Conservation (phyloP, 2,797 vertebrate genomes). For the Myotis findleyi region DNA sequence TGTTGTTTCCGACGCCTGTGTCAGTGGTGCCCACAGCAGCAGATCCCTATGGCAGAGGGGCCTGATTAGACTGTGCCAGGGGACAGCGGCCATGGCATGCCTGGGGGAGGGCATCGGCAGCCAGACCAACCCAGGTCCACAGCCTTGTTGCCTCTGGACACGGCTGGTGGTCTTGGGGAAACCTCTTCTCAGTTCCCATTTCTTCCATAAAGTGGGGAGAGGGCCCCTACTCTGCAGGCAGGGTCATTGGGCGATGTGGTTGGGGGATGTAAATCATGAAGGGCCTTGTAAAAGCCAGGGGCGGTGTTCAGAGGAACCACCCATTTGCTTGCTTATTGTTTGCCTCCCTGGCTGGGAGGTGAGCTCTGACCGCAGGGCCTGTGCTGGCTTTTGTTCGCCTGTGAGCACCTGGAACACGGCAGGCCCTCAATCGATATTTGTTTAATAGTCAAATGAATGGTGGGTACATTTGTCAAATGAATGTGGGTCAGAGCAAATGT, state of each 20-base stretch:
- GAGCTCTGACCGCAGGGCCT: not conserved
- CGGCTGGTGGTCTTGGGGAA: not conserved
- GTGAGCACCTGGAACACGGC: not conserved
- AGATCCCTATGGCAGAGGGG: not conserved
- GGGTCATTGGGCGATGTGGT: not conserved
- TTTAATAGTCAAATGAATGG: not conserved
- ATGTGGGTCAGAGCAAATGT: too few species aligned
- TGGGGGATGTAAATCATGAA: not conserved
- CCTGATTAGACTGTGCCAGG: not conserved
- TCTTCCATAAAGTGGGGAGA: not conserved
- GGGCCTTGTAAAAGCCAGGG: not conserved
- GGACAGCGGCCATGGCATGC: not conserved
- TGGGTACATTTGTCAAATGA: rapidly evolving
- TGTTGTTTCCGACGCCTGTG: not conserved
- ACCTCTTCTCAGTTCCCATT: not conserved
- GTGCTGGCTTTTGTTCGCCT: not conserved
- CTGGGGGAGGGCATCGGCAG: not conserved
- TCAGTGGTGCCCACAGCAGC: not conserved
- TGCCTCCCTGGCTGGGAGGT: not conserved
- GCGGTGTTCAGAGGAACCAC: not conserved
- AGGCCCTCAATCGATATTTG: not conserved
- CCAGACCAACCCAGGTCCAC: not conserved
- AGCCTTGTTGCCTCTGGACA: not conserved
- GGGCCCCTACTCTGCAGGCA: not conserved
- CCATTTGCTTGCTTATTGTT: not conserved